A percentile compares a stretch with the other conserved stretches of the same genome.
Conservation (phyloP, 35 echinoderm and acorn worm genomes). For the Diadema setosum region DNA sequence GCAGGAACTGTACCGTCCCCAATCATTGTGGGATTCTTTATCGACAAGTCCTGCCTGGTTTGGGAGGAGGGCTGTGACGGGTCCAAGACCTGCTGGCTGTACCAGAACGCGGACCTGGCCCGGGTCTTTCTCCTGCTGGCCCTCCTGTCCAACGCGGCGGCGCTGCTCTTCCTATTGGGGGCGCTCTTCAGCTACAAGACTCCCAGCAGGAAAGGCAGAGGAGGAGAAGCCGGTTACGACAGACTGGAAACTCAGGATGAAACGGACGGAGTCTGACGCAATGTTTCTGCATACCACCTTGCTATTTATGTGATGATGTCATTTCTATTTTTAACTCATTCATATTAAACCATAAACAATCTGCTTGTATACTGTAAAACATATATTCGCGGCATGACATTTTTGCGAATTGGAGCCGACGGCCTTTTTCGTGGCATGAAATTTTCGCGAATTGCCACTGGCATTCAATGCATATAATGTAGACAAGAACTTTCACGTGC, state of each 20-base stretch:
- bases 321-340: too few relatives aligned
- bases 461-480: too few relatives aligned
- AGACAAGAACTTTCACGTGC: too few relatives aligned
- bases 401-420: too few relatives aligned
- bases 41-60: constrained; percentile 72
- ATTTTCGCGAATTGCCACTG: too few relatives aligned
- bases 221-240: background rate
- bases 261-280: background rate
- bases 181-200: background rate
- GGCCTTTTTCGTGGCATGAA: too few relatives aligned
- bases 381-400: too few relatives aligned
- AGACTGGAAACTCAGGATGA: background rate
- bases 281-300: too few relatives aligned
- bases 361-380: too few relatives aligned
- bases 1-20: constrained; percentile 71
- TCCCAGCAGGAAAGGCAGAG: background rate
- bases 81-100: constrained; percentile 57
- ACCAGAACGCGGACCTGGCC: constrained; percentile 52
- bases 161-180: background rate
- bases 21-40: constrained; percentile 62
- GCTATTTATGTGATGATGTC: too few relatives aligned
- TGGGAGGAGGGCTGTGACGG: constrained; percentile 65
- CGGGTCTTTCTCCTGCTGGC: constrained; percentile 18
- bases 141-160: background rate
- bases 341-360: too few relatives aligned